Percentiles rank a stretch among this genome's conserved stretches.
Evolutionary conservation across 2,797 vertebrate species (phyloP).

Genomic region (Periophthalmus magnuspinnatus): DNA sequence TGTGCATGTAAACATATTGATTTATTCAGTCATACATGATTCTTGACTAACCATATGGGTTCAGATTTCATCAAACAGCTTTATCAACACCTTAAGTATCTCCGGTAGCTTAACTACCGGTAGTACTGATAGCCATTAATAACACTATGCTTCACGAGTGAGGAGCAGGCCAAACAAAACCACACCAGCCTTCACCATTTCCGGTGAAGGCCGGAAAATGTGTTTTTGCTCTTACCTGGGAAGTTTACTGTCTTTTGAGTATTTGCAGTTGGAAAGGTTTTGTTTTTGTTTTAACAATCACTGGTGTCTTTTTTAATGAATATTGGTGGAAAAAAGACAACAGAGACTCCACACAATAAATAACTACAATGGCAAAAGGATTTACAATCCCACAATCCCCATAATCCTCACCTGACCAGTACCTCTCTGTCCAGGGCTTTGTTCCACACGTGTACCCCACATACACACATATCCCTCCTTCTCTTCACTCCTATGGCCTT

Average conservation of each 20-base stretch:
- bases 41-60: conserved; percentile 19
- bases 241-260: neutral
- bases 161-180: neutral
- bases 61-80: conserved; percentile 30
- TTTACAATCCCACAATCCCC: conserved; percentile 3
- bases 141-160: conserved; percentile 9
- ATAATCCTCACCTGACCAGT: conserved; percentile 11
- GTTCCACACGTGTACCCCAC: conserved; percentile 33
- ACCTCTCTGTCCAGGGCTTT: conserved; percentile 14
- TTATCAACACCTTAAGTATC: conserved; percentile 21
- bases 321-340: conserved; percentile 28
- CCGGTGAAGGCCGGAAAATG: too few species aligned
- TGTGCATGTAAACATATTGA: too few species aligned
- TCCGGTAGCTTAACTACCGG: conserved; percentile 16
- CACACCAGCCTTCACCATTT: neutral
- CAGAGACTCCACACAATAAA: conserved; percentile 37
- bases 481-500: conserved; percentile 8
- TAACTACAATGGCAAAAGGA: conserved; percentile 51
- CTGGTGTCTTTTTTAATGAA: conserved; percentile 19
- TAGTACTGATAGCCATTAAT: conserved; percentile 34
- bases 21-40: conserved; percentile 18
- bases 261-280: neutral
- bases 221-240: neutral
- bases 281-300: conserved; percentile 1
- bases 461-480: conserved; percentile 14